Percentiles rank a stretch among this genome's conserved stretches.
phyloP scores from a whole-genome alignment of 2,113 vertebrate genomes.

The Acrocephalus kingi region DNA sequence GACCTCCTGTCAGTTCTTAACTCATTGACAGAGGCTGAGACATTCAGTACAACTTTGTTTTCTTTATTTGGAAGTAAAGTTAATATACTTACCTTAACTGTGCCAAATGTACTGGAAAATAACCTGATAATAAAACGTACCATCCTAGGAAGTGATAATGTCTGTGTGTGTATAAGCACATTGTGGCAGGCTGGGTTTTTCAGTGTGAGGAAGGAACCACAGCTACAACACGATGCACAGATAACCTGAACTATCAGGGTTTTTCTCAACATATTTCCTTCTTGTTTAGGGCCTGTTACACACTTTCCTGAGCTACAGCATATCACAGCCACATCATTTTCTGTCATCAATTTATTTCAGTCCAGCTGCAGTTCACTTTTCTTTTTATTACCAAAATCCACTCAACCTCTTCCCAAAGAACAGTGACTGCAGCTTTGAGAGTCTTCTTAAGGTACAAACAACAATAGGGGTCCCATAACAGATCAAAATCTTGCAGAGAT shows the following conservation, averaged over 20 bases:
- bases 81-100: constrained; percentile 82
- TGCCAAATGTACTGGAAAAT: constrained; percentile 82
- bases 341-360: not conserved
- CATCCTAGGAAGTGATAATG: constrained; percentile 62
- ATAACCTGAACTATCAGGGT: constrained; percentile 40
- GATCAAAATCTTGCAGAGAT: not conserved
- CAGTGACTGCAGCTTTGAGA: not conserved
- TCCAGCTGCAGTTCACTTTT: not conserved
- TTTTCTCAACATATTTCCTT: constrained; percentile 13
- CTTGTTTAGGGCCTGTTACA: not conserved
- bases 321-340: not conserved
- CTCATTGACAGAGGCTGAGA: constrained; percentile 72
- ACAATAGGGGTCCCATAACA: not conserved
- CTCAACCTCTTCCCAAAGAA: too few species aligned
- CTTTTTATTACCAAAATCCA: too few species aligned
- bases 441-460: not conserved
- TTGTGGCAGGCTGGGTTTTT: constrained; percentile 49
- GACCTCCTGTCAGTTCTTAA: constrained; percentile 77
- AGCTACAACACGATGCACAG: constrained; percentile 52
- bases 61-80: constrained; percentile 77
- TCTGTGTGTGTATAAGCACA: constrained; percentile 47
- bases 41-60: constrained; percentile 72
- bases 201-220: constrained; percentile 56
- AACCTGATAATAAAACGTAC: constrained; percentile 75
- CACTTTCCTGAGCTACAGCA: not conserved